These are phyloP conservation scores for Cacatua alba DNA, from an alignment of 2,113 vertebrate genomes.

Conservation along the genomic window DNA sequence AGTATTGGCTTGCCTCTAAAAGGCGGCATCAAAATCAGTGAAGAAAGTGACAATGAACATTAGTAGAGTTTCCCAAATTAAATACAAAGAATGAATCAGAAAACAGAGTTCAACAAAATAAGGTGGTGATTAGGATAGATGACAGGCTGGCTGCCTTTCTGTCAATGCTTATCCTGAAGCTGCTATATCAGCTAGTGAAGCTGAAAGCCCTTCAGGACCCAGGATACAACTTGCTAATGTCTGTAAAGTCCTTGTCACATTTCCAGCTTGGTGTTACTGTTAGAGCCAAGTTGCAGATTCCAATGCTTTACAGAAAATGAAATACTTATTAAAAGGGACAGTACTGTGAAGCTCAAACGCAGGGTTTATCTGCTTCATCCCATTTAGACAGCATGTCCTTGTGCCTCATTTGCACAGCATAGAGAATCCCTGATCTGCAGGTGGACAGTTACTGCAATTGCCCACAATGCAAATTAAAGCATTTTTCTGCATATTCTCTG, in stretches of 20 bases:
- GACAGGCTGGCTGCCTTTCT: not conserved
- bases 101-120: not conserved
- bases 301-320: not conserved
- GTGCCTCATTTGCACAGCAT: not conserved
- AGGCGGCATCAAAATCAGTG: not conserved
- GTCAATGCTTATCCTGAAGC: not conserved
- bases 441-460: not conserved
- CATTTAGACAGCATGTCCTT: rapidly evolving
- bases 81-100: not conserved
- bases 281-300: not conserved
- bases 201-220: not conserved
- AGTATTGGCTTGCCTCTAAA: not conserved
- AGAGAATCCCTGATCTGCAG: not conserved
- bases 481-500: not conserved
- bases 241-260: not conserved
- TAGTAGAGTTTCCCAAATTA: not conserved
- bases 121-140: not conserved
- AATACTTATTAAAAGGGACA: not conserved
- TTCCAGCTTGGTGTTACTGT: not conserved
- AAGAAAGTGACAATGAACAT: not conserved
- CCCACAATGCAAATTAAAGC: not conserved
- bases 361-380: not conserved
- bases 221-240: not conserved
- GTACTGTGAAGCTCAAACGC: not conserved
- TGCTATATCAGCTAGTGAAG: not conserved